Evolutionary conservation across 1,140 invertebrate genomes (phyloP), one percentile per base, ranked within the genome.

Genomic region (Nasonia vitripennis): DNA sequence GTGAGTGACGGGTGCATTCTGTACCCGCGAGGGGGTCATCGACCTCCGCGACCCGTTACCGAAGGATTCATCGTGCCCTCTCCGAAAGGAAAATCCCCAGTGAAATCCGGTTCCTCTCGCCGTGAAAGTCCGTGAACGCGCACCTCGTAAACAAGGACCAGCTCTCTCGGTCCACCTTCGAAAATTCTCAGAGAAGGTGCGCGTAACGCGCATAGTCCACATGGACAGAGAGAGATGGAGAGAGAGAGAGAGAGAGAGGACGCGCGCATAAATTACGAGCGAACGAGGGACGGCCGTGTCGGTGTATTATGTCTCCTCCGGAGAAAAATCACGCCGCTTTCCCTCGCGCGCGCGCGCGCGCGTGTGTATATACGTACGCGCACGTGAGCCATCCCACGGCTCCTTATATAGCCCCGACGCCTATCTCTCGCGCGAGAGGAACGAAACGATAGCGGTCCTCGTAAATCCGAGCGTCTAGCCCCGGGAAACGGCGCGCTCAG

Each of bases 401-500:
- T 62, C 55, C 55, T 62, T 62, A 62, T 62, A 62, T 62, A 62
- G 55, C 20, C 55, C 20, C 55, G 20, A 62, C 55, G 55, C 55
- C 55, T 62, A 62, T 62, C 17, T n/a, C 11, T 62, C 27, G 34
- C 20, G 34, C 10, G 11, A n/a, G 45, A 48, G 31, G 75, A 79
- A 67, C 45, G 77, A 7, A 20, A 78, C 27, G 31, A 31, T 55
- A 55, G 23, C 10, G 27, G 48, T 78, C 77, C 48, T 34, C 77
- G 51, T 78, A 78, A 62, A 78, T 78, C n/a, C n/a, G 6, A 51
- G 48, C 9, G 51, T 55, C 31, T 37, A 80, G 78, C 31, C 31
- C 14, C 20, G 41, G 41, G 79, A 81, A 81, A 78, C 73, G 27
- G 14, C 67, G 37, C 11, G 3, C 5, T 2, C 10, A n/a, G 1